Conservation (phyloP, 2,113 vertebrate species). For the Patagioenas fasciata region DNA sequence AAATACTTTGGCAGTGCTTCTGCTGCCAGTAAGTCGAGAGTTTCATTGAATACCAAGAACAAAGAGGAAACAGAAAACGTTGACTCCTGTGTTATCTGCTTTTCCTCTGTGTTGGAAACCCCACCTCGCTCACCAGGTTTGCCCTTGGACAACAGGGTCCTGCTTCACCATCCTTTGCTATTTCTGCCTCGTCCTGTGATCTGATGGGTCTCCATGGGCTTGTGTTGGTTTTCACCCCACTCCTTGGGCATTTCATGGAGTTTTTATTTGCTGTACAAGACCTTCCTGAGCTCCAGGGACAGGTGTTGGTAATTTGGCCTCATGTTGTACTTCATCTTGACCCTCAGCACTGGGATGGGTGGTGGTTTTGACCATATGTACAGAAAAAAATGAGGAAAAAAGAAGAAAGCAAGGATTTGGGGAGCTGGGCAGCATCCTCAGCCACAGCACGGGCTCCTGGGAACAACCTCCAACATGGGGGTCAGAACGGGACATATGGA, state of each 20-base stretch:
- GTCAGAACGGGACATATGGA: no score
- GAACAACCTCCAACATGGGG: no score
- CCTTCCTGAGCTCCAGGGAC: background rate
- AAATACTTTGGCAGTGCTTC: background rate
- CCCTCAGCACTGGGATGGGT: background rate
- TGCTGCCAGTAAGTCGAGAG: background rate
- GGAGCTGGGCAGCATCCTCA: background rate
- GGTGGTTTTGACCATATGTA: accelerated
- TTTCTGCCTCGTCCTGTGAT: background rate
- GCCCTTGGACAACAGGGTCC: accelerated
- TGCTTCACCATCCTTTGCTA: accelerated
- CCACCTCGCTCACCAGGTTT: background rate
- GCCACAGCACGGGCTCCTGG: background rate
- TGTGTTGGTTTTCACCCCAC: no score
- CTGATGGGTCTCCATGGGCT: background rate
- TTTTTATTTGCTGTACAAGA: background rate
- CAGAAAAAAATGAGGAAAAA: background rate
- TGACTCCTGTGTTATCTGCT: background rate
- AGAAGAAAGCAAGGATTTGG: background rate
- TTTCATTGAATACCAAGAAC: background rate
- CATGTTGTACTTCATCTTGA: background rate
- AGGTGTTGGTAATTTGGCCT: background rate
- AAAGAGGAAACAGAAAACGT: background rate
- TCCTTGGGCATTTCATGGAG: accelerated
- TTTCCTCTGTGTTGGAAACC: background rate